These are phyloP conservation scores for Aspidiotus destructor DNA, from an alignment of 2,888 invertebrate species.

Conservation along the genomic window DNA sequence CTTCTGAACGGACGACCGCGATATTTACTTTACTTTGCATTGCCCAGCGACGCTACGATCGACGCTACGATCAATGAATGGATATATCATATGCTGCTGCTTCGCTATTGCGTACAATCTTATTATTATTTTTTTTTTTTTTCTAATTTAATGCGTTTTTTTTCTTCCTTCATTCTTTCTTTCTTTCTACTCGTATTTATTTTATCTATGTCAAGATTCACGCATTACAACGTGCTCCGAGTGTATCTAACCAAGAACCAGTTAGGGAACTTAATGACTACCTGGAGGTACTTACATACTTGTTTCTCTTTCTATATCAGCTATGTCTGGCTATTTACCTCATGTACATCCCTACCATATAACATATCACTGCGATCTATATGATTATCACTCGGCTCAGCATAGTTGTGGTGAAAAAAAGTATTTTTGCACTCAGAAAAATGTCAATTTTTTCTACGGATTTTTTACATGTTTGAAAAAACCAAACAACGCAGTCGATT, in stretches of 20 bases:
- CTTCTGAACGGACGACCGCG: not conserved
- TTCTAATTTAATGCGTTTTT: too few relatives aligned
- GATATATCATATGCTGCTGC: too few relatives aligned
- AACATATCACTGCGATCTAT: not conserved
- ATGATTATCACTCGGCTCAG: too few relatives aligned
- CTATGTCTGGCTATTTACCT: not conserved
- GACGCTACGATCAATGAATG: constrained; percentile 19
- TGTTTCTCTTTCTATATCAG: constrained; percentile 9
- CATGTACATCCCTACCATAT: not conserved
- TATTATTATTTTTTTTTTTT: too few relatives aligned
- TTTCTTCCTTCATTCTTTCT: too few relatives aligned
- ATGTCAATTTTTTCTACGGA: too few relatives aligned
- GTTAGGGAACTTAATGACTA: constrained; percentile 18
- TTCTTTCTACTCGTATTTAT: not conserved
- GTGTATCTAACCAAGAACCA: constrained; percentile 11
- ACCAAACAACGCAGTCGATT: too few relatives aligned
- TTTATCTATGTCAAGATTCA: constrained; percentile 24
- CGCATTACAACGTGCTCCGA: constrained; percentile 15
- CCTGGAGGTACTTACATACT: not conserved
- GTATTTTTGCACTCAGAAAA: too few relatives aligned
- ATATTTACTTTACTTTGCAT: not conserved
- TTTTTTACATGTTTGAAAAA: too few relatives aligned
- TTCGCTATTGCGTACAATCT: too few relatives aligned
- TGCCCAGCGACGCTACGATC: constrained; percentile 16
- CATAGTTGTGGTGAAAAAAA: too few relatives aligned